These are phyloP conservation scores for Nemoura dubitans DNA, from an alignment of 2,888 invertebrate genomes.

Conservation along the genomic window DNA sequence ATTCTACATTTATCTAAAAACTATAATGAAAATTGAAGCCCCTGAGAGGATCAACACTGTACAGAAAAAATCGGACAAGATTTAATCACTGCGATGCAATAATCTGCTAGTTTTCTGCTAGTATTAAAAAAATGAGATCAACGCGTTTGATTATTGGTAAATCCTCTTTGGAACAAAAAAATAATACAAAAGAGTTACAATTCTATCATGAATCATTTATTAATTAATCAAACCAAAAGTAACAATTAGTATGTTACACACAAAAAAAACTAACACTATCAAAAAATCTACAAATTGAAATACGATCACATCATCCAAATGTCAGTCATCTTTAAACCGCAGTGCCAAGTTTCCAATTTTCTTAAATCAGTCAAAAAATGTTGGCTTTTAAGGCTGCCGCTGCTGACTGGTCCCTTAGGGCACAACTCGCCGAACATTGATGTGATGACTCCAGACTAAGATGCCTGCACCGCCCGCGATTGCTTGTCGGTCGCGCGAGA, in stretches of 20 bases:
- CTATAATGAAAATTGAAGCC: constrained; percentile 1
- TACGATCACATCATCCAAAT: constrained; percentile 27
- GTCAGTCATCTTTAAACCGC: constrained; percentile 31
- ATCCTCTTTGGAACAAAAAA: constrained; percentile 45
- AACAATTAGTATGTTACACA: constrained; percentile 22
- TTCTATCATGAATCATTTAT: constrained; percentile 15
- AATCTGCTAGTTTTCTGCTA: not conserved
- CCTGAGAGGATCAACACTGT: constrained; percentile 41
- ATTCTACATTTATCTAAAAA: constrained; percentile 27
- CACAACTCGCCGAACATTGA: not conserved
- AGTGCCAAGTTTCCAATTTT: not conserved
- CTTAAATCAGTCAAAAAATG: constrained; percentile 7
- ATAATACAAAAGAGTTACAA: constrained; percentile 7
- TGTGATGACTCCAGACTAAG: not conserved
- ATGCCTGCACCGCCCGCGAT: not conserved
- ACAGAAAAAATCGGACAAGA: constrained; percentile 10
- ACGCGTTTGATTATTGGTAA: constrained; percentile 45
- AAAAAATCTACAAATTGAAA: constrained; percentile 17
- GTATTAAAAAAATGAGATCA: constrained; percentile 46
- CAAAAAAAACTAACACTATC: constrained; percentile 21
- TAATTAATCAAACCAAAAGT: not conserved
- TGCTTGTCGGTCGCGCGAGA: not conserved
- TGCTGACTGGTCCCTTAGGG: not conserved
- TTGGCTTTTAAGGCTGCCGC: not conserved
- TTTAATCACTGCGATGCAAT: constrained; percentile 26